These are phyloP conservation scores for Thymallus thymallus DNA, from an alignment of 2,113 vertebrate species.

Conservation along the genomic window DNA sequence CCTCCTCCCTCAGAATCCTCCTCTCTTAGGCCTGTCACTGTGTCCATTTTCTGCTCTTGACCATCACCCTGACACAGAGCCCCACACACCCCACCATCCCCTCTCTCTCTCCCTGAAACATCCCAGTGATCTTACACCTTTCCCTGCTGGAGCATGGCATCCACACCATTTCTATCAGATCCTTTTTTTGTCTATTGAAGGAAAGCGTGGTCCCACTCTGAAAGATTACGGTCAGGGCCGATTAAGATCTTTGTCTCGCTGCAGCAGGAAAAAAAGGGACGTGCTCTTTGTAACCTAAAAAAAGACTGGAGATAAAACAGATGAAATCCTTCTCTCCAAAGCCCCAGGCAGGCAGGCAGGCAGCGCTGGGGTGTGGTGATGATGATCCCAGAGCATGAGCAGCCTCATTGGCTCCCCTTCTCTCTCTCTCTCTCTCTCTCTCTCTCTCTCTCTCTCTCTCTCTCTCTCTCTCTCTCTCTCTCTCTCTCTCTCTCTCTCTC, in stretches of 20 bases:
- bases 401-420: constrained; percentile 41
- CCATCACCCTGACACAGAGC: constrained; percentile 7
- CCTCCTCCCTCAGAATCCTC: not conserved
- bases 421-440: constrained; percentile 40
- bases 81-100: constrained; percentile 9
- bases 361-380: constrained; percentile 53
- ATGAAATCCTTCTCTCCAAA: constrained; percentile 66
- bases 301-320: constrained; percentile 66
- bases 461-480: constrained; percentile 38
- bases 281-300: constrained; percentile 66
- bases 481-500: constrained; percentile 43
- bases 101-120: not conserved
- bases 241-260: constrained; percentile 73
- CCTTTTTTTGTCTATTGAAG: constrained; percentile 55
- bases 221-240: constrained; percentile 68
- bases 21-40: constrained; percentile 9
- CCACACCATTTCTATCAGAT: constrained; percentile 1
- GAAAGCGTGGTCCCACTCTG: constrained; percentile 61
- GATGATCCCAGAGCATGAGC: constrained; percentile 53
- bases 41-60: constrained; percentile 4
- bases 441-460: constrained; percentile 42
- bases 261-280: constrained; percentile 47
- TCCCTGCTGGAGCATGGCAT: constrained; percentile 50
- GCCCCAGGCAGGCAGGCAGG: constrained; percentile 42
- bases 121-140: not conserved